Evolutionary conservation across 1,140 invertebrate genomes (phyloP).

Genomic region (Brachionus rubens): DNA sequence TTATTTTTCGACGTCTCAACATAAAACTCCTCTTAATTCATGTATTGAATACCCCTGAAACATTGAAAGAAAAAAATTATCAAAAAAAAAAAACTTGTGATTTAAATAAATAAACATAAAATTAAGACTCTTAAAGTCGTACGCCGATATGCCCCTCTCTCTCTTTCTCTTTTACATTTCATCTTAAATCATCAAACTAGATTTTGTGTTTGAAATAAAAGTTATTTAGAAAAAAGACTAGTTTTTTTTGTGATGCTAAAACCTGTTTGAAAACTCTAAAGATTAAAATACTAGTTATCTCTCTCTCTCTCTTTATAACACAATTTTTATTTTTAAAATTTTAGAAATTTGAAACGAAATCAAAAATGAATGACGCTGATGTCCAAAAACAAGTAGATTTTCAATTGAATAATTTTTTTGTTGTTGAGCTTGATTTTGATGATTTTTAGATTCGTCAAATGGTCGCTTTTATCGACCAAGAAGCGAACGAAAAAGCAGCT

Average conservation of each 20-base stretch:
- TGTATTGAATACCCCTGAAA: neutral
- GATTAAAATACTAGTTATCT: no score
- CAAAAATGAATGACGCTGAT: slow-evolving; percentile 42
- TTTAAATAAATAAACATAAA: slow-evolving; percentile 43
- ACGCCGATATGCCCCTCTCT: no score
- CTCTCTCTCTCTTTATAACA: no score
- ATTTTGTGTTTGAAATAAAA: no score
- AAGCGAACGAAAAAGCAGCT: slow-evolving; percentile 44
- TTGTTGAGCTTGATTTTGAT: neutral
- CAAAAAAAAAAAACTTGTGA: slow-evolving; percentile 33
- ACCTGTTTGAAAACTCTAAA: neutral
- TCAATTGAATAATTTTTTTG: neutral
- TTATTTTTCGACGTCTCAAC: no score
- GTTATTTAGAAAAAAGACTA: neutral
- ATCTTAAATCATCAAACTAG: no score
- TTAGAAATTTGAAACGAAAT: neutral
- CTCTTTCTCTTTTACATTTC: no score
- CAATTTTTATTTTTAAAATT: neutral
- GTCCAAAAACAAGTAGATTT: slow-evolving; percentile 38
- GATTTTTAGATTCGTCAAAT: slow-evolving; percentile 41
- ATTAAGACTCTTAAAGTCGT: neutral
- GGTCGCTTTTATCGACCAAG: slow-evolving; percentile 46
- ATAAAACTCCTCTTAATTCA: neutral
- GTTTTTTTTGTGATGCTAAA: neutral
- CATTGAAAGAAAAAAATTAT: neutral